phyloP scores from a whole-genome alignment of 2,797 vertebrate species.

The Anguilla obscura region DNA sequence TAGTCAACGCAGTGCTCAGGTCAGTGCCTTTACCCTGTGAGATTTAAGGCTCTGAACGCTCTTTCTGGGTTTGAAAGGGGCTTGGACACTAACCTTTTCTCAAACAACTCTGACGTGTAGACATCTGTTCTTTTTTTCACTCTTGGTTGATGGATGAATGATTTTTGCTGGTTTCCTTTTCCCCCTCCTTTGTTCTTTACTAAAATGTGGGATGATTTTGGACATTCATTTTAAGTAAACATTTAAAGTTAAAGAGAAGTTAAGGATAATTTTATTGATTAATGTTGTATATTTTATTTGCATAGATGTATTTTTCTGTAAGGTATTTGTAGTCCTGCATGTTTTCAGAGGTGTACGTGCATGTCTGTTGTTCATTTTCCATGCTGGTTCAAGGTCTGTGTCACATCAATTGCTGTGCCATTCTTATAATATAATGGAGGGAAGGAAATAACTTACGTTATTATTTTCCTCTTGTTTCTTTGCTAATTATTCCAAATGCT shows the following conservation, averaged over 20 bases:
- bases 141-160: neutral
- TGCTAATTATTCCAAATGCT: neutral
- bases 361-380: neutral
- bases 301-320: neutral
- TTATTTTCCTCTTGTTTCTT: slow-evolving; percentile 1
- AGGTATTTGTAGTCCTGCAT: neutral
- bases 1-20: slow-evolving; percentile 21
- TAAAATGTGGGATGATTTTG: neutral
- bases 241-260: neutral
- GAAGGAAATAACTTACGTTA: neutral
- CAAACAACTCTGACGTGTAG: neutral
- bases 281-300: neutral
- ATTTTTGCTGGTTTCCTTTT: neutral
- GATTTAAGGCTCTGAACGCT: slow-evolving; percentile 8
- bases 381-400: neutral
- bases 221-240: neutral
- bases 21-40: slow-evolving; percentile 22
- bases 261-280: neutral
- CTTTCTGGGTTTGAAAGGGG: slow-evolving; percentile 2
- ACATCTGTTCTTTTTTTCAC: neutral
- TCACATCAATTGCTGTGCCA: neutral
- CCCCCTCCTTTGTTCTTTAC: neutral
- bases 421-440: neutral
- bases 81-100: slow-evolving; percentile 13
- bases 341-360: neutral